Percentiles rank a stretch among this genome's conserved stretches.
These are phyloP conservation scores for Thalassophryne amazonica DNA, from an alignment of 2,797 vertebrate genomes.

Conservation along the genomic window DNA sequence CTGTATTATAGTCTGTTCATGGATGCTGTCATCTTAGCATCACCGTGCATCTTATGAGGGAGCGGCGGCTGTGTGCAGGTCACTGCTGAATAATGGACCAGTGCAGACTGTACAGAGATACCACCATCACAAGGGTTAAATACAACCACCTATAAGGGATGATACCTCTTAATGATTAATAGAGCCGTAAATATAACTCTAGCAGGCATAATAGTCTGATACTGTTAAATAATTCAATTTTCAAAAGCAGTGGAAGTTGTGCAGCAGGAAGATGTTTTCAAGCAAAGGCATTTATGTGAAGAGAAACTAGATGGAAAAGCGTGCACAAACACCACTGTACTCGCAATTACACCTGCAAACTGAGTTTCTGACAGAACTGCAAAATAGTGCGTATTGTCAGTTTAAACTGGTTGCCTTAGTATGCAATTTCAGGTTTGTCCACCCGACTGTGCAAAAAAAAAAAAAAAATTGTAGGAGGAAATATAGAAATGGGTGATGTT, in stretches of 20 bases:
- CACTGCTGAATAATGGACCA: constrained; percentile 78
- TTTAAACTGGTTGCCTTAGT: too few species aligned
- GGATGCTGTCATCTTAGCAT: constrained; percentile 44
- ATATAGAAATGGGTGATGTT: too few species aligned
- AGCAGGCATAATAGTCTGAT: constrained; percentile 66
- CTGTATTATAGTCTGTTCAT: constrained; percentile 60
- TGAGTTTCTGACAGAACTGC: too few species aligned
- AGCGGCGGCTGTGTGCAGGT: constrained; percentile 43
- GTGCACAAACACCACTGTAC: too few species aligned
- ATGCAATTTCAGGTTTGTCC: too few species aligned
- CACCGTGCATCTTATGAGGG: constrained; percentile 32
- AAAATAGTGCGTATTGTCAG: too few species aligned
- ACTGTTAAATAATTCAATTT: constrained; percentile 76
- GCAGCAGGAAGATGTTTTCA: constrained; percentile 31
- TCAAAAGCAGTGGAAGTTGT: constrained; percentile 51
- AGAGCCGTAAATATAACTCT: constrained; percentile 77
- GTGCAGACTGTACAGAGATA: constrained; percentile 59
- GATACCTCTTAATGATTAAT: constrained; percentile 80
- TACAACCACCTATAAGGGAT: constrained; percentile 77
- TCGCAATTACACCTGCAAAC: too few species aligned
- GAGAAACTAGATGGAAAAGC: too few species aligned
- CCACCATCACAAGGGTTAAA: constrained; percentile 77
- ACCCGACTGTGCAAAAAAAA: too few species aligned
- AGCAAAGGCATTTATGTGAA: constrained; percentile 7
- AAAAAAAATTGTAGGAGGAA: too few species aligned